Conservation (phyloP, 2,797 vertebrate species). For the Phrynocephalus guinanensis region DNA sequence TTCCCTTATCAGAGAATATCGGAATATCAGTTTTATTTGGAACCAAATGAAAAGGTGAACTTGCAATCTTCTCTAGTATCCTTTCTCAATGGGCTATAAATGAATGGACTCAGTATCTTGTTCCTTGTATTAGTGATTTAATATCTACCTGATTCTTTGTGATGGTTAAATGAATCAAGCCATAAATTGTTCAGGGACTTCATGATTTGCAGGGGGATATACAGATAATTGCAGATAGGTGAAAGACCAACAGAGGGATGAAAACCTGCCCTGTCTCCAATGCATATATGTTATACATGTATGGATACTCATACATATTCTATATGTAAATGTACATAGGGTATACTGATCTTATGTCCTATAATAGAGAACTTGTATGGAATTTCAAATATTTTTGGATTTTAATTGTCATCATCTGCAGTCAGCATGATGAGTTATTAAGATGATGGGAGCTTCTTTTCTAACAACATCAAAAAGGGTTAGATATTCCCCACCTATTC, state of each 20-base stretch:
- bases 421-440: no score
- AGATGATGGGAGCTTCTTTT: no score
- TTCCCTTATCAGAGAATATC: slow-evolving; percentile 10
- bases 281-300: no score
- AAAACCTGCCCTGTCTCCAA: neutral
- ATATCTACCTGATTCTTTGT: neutral
- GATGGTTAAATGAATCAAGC: neutral
- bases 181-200: neutral
- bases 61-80: neutral
- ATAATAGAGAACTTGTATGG: no score
- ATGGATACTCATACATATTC: no score
- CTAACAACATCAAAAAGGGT: no score
- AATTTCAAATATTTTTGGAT: no score
- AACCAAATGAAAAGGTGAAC: slow-evolving; percentile 25
- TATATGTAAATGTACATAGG: no score
- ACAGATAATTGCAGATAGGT: neutral
- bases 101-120: neutral
- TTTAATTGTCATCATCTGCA: no score
- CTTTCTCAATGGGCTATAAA: slow-evolving; percentile 17
- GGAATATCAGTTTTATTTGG: slow-evolving; percentile 7
- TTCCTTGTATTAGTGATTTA: neutral
- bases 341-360: no score
- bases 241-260: neutral
- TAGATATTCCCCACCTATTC: no score
- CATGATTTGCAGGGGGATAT: neutral